Evolutionary conservation across 2,888 invertebrate genomes (phyloP), one percentile per base, ranked within the genome.

Genomic region (Philhelius pedissequus): DNA sequence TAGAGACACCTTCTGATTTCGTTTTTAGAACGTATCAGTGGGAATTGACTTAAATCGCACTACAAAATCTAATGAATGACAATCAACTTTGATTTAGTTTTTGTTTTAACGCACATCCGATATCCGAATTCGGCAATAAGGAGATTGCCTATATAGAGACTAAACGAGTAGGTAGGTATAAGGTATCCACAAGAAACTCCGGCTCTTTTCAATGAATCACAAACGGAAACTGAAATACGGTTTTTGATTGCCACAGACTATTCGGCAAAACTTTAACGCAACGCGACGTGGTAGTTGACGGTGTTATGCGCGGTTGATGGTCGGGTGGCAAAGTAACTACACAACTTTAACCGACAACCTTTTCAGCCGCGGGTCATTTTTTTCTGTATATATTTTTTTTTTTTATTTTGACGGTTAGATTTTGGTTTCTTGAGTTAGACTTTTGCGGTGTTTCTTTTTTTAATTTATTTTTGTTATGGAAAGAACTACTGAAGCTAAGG

Each of bases 211-310:
- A 40, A 71, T 84, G 84, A 84, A 84, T 84, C 80, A 84, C 84
- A 38, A 80, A 84, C 84, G 84, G 80, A 84, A 84, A 84, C 84
- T 84, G 64, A 84, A 80, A 60, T 75, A 60, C 75, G 75, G 80
- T 84, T 76, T 81, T 80, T 30, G 70, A 80, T 80, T 73, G 35
- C n/a, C 40, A 38, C 27, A 11, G 2, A 40, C 35, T 75, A 20
- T 50, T 56, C 22, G 27, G 45, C 54, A 43, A 60, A 50, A 70
- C 71, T 71, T 50, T 58, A 60, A 62, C 9, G 56, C 40, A 8
- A 18, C 27, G 32, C n/a, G n/a, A n/a, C n/a, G n/a, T n/a, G n/a
- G n/a, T 66, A 50, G 68, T 40, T 73, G 56, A 54, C 20, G 48
- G 25, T 80, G 75, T 76, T 68, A 45, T 71, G 30, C 13, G 58